A percentile compares a stretch with the other conserved stretches of the same genome.
These are phyloP conservation scores for Teleiodes luculella DNA, from an alignment of 2,888 invertebrate genomes.

Conservation along the genomic window DNA sequence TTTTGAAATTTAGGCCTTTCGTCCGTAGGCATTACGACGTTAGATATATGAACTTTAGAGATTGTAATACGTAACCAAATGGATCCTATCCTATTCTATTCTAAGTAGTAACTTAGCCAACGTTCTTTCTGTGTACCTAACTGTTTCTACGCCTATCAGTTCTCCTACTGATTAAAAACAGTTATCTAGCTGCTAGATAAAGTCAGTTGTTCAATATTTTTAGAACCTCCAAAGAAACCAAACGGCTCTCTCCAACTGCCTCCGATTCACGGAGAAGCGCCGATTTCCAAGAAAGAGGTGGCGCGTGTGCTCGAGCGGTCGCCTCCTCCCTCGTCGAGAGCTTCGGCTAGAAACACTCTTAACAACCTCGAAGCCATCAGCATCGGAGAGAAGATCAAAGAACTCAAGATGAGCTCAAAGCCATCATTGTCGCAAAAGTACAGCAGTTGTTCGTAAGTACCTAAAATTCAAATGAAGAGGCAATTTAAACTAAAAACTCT, in stretches of 20 bases:
- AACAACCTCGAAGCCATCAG: conserved; percentile 39
- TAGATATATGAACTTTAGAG: too few relatives aligned
- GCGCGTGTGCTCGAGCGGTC: neutral
- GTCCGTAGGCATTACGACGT: too few relatives aligned
- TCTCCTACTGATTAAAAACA: too few relatives aligned
- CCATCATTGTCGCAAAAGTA: conserved; percentile 1
- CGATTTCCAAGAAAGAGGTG: conserved; percentile 25
- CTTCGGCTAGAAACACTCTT: neutral
- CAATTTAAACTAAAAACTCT: too few relatives aligned
- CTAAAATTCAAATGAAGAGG: too few relatives aligned
- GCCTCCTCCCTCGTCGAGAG: neutral
- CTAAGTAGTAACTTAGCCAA: too few relatives aligned
- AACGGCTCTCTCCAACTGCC: conserved; percentile 42
- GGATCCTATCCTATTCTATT: too few relatives aligned
- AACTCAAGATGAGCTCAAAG: conserved; percentile 46
- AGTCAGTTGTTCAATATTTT: neutral
- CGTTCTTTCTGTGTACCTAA: too few relatives aligned
- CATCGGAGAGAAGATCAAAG: conserved; percentile 56
- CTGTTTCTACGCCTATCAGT: too few relatives aligned
- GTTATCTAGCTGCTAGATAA: too few relatives aligned
- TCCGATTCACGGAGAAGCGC: conserved; percentile 50
- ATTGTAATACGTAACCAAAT: too few relatives aligned
- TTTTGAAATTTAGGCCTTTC: too few relatives aligned
- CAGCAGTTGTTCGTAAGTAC: neutral
- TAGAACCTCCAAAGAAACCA: conserved; percentile 14